Evolutionary conservation across 2,888 invertebrate genomes (phyloP), one percentile per base, ranked within the genome.

Genomic region (Bugula neritina): DNA sequence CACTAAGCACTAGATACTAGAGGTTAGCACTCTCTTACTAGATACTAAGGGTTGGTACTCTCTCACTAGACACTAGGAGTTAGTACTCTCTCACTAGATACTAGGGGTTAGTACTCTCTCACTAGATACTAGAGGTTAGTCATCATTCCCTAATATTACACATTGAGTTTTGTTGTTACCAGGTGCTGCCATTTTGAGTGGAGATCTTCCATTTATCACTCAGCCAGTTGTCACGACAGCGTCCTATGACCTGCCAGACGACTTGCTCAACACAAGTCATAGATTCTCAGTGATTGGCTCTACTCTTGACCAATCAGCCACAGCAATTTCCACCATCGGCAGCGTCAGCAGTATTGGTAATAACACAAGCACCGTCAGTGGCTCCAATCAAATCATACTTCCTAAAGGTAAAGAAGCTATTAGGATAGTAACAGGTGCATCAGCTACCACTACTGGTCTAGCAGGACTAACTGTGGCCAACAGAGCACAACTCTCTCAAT

Each of bases 161-260:
- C n/a, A n/a, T n/a, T n/a, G n/a, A n/a, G n/a, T n/a, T n/a, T n/a
- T n/a, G n/a, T n/a, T n/a, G n/a, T n/a, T n/a, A n/a, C 10, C 31
- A 63, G 63, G 63, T 63, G 63, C 63, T 25, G 63, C 63, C 10
- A 63, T 63, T 31, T 31, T 63, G 34, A 63, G 63, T 63, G 63
- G 63, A 34, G 63, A 63, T 13, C n/a, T 63, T 13, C 63, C 63
- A 31, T 63, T 63, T n/a, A 21, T 63, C 27, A 43, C 43, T 10
- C 5, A 17, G 43, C 5, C 43, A 43, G 10, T 17, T 43, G 43
- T 43, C 10, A 43, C 43, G 5, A 43, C 43, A 43, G 43, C 43
- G 17, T 43, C 43, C 43, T 43, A 43, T 43, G 43, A 43, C 17
- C 5, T 43, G 5, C 5, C 43, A 10, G 43, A 43, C 10, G 43